These are phyloP conservation scores for Pyrrhosoma nymphula DNA, from an alignment of 2,888 invertebrate species.

Conservation along the genomic window DNA sequence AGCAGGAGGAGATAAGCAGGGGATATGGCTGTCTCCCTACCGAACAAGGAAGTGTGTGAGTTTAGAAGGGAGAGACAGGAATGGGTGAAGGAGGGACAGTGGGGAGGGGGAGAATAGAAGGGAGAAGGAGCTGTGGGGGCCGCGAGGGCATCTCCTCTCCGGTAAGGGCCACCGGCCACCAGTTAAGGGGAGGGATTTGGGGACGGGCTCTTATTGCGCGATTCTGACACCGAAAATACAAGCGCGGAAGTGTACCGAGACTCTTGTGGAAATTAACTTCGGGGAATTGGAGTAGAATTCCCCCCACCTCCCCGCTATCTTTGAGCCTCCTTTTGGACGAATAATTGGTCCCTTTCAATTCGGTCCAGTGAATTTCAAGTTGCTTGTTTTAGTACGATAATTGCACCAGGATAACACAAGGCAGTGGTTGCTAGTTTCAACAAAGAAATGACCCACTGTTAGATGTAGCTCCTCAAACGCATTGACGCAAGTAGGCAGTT, in stretches of 20 bases:
- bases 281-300: neutral
- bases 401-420: no score
- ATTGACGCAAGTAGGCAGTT: no score
- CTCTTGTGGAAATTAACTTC: neutral
- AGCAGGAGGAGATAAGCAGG: neutral
- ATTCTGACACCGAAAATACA: neutral
- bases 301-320: neutral
- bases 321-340: neutral
- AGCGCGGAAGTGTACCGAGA: neutral
- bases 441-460: no score
- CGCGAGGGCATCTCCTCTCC: neutral
- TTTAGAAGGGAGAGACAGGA: no score
- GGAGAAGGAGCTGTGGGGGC: neutral
- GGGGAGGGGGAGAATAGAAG: neutral
- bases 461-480: no score
- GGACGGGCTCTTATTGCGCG: neutral
- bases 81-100: neutral
- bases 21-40: neutral
- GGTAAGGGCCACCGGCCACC: neutral
- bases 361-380: neutral
- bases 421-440: no score
- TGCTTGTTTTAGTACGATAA: neutral
- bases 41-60: constrained; percentile 5
- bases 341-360: neutral
- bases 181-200: neutral